Evolutionary conservation across 2,113 vertebrate genomes (phyloP), one percentile per base, ranked within the genome.

Genomic region (Osmerus mordax): DNA sequence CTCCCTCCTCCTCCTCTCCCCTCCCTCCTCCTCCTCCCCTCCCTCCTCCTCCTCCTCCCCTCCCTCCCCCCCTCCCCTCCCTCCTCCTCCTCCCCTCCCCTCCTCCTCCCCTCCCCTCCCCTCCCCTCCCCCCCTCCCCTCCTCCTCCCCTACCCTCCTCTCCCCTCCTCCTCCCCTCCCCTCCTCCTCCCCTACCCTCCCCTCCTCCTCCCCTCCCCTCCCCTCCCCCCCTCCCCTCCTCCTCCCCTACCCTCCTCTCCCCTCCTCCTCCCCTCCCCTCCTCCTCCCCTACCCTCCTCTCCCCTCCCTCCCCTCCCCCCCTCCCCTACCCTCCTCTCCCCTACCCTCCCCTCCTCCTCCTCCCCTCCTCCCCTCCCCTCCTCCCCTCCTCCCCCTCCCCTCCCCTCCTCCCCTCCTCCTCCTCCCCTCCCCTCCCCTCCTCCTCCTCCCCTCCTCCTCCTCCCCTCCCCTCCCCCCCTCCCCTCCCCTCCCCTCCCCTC

Each of bases 51-150:
- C n/a, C n/a, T n/a, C n/a, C 32, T 36, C 6, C 32, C 32, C 6
- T 7, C 32, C 32, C 6, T 3, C 29, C 29, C 2, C 29, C 4
- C n/a, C 4, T 4, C 4, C 4, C 32, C 77, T 41, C 21, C 9
- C 65, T 3, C 54, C 3, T 51, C 53, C 88, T 7, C 87, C 59
- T 63, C 87, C 81, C 23, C 88, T 41, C 32, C 77, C 53, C 21
- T 32, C 21, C 9, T 51, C 53, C 88, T 7, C 87, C 59, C 62
- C 87, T 80, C 23, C 88, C 32, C 77, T 41, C 21, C 9, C 65
- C 2, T 47, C 3, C 28, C 53, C 88, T 7, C 87, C n/a, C n/a
- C n/a, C n/a, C n/a, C 59, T 63, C 87, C 81, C 23, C 88, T 41
- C 32, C 9, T 3, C 54, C 3, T 51, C 53, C 88, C n/a, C n/a